These are phyloP conservation scores for Malurus leucopterus DNA, from an alignment of 2,797 vertebrate genomes.

Conservation along the genomic window DNA sequence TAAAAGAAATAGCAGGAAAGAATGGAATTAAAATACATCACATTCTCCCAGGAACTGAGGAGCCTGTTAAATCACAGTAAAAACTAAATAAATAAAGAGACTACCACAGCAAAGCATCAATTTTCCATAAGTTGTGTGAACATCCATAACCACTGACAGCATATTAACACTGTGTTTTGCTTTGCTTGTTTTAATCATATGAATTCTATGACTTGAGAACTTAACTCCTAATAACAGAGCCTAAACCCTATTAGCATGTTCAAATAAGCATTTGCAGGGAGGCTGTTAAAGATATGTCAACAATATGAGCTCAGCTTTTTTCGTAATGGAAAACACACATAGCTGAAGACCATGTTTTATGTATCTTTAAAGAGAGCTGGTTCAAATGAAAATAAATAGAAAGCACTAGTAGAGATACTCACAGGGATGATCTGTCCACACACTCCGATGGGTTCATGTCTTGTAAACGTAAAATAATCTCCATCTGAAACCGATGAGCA, in stretches of 20 bases:
- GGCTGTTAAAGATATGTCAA: slow-evolving; percentile 77
- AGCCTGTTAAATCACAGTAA: slow-evolving; percentile 65
- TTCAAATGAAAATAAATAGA: slow-evolving; percentile 77
- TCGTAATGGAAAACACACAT: slow-evolving; percentile 74
- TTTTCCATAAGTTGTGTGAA: slow-evolving; percentile 66
- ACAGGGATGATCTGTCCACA: slow-evolving; percentile 99
- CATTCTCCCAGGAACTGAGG: slow-evolving; percentile 56
- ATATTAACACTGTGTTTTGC: slow-evolving; percentile 68
- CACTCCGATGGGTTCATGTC: slow-evolving; percentile 95
- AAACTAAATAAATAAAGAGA: slow-evolving; percentile 70
- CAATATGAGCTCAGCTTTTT: slow-evolving; percentile 70
- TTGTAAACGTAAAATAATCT: slow-evolving; percentile 96
- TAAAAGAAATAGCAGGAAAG: slow-evolving; percentile 67
- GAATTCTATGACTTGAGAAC: slow-evolving; percentile 72
- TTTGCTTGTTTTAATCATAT: slow-evolving; percentile 74
- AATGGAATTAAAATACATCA: slow-evolving; percentile 57
- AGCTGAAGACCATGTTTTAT: slow-evolving; percentile 63
- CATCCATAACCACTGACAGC: slow-evolving; percentile 62
- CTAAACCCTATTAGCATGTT: slow-evolving; percentile 74
- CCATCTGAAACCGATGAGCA: slow-evolving; percentile 85
- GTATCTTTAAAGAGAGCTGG: slow-evolving; percentile 67
- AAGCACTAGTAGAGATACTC: slow-evolving; percentile 76
- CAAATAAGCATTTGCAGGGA: slow-evolving; percentile 76
- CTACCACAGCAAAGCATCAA: slow-evolving; percentile 66
- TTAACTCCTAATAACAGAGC: slow-evolving; percentile 68